These are phyloP conservation scores for Tanypteryx hageni DNA, from an alignment of 2,888 invertebrate genomes.

Conservation along the genomic window DNA sequence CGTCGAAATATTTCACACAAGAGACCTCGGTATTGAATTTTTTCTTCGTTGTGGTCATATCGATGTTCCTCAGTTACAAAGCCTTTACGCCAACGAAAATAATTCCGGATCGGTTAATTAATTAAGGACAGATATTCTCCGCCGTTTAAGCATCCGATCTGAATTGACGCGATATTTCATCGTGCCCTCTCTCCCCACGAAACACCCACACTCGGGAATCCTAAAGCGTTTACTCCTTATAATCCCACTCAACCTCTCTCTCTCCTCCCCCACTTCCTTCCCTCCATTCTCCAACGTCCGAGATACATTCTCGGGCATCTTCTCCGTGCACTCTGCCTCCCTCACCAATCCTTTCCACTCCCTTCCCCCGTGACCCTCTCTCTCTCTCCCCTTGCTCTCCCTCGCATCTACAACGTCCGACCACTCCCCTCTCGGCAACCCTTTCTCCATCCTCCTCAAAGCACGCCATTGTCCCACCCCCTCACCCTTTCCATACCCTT, in stretches of 20 bases:
- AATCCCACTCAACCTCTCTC: not conserved
- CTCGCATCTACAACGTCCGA: too few relatives aligned
- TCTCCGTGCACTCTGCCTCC: not conserved
- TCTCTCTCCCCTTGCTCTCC: not conserved
- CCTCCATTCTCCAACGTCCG: not conserved
- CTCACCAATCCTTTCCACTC: not conserved
- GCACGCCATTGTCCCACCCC: too few relatives aligned
- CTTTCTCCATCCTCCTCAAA: too few relatives aligned
- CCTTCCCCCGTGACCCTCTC: not conserved
- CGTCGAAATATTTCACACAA: too few relatives aligned
- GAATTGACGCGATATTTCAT: not conserved
- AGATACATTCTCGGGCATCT: not conserved
- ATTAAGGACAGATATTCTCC: not conserved
- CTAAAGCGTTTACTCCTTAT: constrained; percentile 12
- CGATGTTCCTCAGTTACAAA: too few relatives aligned
- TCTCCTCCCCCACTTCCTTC: not conserved
- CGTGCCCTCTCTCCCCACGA: not conserved
- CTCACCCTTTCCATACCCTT: too few relatives aligned
- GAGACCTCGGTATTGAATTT: too few relatives aligned
- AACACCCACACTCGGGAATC: not conserved
- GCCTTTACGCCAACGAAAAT: not conserved
- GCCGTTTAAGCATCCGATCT: not conserved
- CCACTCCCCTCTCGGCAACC: too few relatives aligned
- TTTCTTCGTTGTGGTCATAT: too few relatives aligned
- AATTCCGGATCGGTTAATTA: not conserved